Conservation (phyloP, 2,888 invertebrate species). For the Oscheius onirici region DNA sequence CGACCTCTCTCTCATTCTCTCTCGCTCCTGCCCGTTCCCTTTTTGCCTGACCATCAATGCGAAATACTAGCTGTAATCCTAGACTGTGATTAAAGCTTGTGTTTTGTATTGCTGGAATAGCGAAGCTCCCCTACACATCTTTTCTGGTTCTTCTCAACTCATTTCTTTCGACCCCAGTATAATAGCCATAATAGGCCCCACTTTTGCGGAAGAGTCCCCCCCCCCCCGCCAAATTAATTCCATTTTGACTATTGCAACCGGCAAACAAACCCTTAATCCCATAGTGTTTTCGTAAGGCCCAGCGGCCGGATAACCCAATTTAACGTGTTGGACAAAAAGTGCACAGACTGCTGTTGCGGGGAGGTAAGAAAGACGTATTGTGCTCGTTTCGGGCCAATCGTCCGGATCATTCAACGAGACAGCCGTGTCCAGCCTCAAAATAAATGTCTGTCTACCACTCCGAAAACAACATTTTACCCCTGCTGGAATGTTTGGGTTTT, state of each 20-base stretch:
- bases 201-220: neutral
- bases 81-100: conserved; percentile 42
- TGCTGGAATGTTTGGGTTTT: neutral
- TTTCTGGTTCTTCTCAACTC: neutral
- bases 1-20: neutral
- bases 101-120: conserved; percentile 40
- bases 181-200: neutral
- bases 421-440: neutral
- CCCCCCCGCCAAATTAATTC: too few species aligned
- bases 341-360: neutral
- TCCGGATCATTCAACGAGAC: conserved; percentile 23
- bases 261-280: neutral
- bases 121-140: too few species aligned
- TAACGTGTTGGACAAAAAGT: neutral
- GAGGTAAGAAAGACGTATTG: conserved; percentile 25
- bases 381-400: conserved; percentile 22
- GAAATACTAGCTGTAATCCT: conserved; percentile 42
- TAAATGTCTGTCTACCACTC: neutral
- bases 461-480: neutral
- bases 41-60: conserved; percentile 28
- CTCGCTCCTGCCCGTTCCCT: neutral
- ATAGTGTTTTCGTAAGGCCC: neutral
- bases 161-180: neutral
- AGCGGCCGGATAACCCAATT: too few species aligned
- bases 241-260: neutral